These are phyloP conservation scores for Magallana nippona DNA, from an alignment of 2,888 invertebrate species.

Conservation along the genomic window DNA sequence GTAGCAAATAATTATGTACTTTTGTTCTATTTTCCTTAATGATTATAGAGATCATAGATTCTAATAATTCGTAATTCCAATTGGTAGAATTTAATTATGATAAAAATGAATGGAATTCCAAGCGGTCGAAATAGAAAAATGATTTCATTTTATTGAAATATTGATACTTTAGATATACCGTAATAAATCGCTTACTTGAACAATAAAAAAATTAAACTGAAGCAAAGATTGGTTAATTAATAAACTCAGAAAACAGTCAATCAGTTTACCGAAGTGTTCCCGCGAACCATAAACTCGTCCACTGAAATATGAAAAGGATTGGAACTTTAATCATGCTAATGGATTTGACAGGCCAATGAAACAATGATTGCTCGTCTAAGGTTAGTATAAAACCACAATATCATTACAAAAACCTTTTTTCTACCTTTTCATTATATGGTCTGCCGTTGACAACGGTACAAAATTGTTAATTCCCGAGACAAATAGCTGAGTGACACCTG, in stretches of 20 bases:
- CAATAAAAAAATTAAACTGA: too few relatives aligned
- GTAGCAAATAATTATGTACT: too few relatives aligned
- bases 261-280: not conserved
- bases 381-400: not conserved
- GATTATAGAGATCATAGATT: too few relatives aligned
- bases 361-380: not conserved
- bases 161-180: too few relatives aligned
- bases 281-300: not conserved
- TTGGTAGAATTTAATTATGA: too few relatives aligned
- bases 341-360: not conserved
- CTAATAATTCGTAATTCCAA: too few relatives aligned
- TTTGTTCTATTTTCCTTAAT: too few relatives aligned
- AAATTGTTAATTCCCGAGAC: conserved; percentile 17
- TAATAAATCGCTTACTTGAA: too few relatives aligned
- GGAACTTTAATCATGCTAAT: not conserved
- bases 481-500: conserved; percentile 18
- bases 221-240: not conserved
- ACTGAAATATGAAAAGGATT: not conserved
- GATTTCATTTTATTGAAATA: too few relatives aligned
- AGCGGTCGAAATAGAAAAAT: too few relatives aligned
- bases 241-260: not conserved
- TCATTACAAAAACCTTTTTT: not conserved
- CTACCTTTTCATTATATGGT: not conserved
- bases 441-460: not conserved
- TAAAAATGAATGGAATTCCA: too few relatives aligned